Conservation (phyloP, 1,140 invertebrate genomes). For the Tetragonula clypearis region DNA sequence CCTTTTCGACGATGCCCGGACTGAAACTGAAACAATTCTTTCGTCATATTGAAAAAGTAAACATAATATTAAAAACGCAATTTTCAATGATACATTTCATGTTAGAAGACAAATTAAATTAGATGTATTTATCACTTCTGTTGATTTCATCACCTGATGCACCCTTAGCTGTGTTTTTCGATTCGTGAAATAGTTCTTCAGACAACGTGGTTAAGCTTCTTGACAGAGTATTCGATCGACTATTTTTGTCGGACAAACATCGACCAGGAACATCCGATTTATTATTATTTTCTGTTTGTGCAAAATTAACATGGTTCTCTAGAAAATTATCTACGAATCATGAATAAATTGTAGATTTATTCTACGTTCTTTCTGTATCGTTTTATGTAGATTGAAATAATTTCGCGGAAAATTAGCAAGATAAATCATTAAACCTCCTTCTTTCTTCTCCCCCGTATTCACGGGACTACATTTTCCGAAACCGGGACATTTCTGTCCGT, state of each 20-base stretch:
- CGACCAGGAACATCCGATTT: slow-evolving; percentile 7
- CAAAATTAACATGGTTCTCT: slow-evolving; percentile 49
- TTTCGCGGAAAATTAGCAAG: background rate
- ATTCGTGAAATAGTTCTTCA: slow-evolving; percentile 42
- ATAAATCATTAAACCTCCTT: slow-evolving; percentile 34
- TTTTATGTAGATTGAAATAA: background rate
- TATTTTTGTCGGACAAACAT: slow-evolving; percentile 7
- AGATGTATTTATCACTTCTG: slow-evolving; percentile 47
- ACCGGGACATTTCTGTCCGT: slow-evolving; percentile 60
- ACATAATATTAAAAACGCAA: background rate
- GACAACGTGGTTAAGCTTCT: slow-evolving; percentile 55
- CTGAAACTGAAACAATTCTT: slow-evolving; percentile 50
- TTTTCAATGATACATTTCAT: background rate
- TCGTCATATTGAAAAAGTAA: background rate
- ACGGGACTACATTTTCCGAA: slow-evolving; percentile 66
- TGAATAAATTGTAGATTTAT: background rate
- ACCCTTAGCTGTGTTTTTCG: slow-evolving; percentile 71
- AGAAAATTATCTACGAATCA: slow-evolving; percentile 40
- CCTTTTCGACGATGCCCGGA: slow-evolving; percentile 62
- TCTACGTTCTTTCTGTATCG: background rate
- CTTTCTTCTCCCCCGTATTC: slow-evolving; percentile 44
- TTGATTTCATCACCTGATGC: slow-evolving; percentile 70
- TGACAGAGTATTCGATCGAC: slow-evolving; percentile 27
- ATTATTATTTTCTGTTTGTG: slow-evolving; percentile 52
- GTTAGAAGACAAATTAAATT: background rate